Conservation (phyloP, 2,888 invertebrate species). For the Noctua fimbriata region DNA sequence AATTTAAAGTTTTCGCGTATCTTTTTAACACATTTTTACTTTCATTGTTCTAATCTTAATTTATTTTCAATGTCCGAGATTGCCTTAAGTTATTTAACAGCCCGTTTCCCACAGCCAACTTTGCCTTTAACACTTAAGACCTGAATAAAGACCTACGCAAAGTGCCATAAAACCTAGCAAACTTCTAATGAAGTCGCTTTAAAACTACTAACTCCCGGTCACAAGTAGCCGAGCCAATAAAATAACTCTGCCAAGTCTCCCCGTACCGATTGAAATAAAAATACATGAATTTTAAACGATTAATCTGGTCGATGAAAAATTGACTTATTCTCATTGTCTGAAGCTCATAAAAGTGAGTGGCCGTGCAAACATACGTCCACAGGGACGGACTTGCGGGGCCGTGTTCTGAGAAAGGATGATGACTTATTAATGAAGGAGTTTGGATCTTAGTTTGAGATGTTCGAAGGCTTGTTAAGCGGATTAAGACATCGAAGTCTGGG, state of each 20-base stretch:
- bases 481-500: constrained; percentile 22
- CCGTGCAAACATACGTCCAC: constrained; percentile 74
- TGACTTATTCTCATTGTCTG: constrained; percentile 77
- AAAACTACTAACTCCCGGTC: constrained; percentile 36
- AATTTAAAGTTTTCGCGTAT: not conserved
- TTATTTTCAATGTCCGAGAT: constrained; percentile 6
- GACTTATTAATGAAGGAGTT: constrained; percentile 31
- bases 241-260: constrained; percentile 53
- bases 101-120: constrained; percentile 18
- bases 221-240: constrained; percentile 42
- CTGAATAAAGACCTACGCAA: constrained; percentile 17
- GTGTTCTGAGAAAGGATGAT: constrained; percentile 15
- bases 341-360: constrained; percentile 84
- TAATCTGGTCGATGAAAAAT: constrained; percentile 85
- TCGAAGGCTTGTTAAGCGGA: constrained; percentile 38
- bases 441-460: constrained; percentile 4
- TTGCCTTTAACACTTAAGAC: constrained; percentile 15
- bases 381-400: constrained; percentile 63
- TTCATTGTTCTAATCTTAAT: not conserved
- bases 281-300: constrained; percentile 87
- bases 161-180: constrained; percentile 34
- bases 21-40: not conserved
- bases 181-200: constrained; percentile 44
- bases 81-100: constrained; percentile 8
- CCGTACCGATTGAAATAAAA: constrained; percentile 66